phyloP scores from a whole-genome alignment of 2,888 invertebrate genomes.

The Thalpophila matura region DNA sequence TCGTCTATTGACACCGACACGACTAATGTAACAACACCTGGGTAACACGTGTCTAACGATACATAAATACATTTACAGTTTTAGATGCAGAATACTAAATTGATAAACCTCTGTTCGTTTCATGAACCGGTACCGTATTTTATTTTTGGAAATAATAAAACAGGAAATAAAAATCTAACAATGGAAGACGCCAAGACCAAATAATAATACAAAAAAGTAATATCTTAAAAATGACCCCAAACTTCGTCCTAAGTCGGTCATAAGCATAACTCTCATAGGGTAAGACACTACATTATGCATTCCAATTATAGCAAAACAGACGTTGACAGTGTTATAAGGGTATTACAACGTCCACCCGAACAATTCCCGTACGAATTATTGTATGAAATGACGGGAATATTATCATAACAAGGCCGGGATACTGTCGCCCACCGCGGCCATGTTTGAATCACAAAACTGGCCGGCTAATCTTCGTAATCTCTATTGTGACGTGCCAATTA shows the following conservation, averaged over 20 bases:
- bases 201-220: slow-evolving; percentile 11
- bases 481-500: slow-evolving; percentile 89
- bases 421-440: slow-evolving; percentile 82
- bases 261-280: slow-evolving; percentile 57
- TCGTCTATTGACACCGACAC: slow-evolving; percentile 70
- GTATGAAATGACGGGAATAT: slow-evolving; percentile 82
- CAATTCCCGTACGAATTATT: slow-evolving; percentile 76
- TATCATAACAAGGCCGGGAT: slow-evolving; percentile 86
- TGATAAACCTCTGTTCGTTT: neutral
- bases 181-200: neutral
- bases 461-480: slow-evolving; percentile 86
- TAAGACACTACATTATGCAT: slow-evolving; percentile 59
- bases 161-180: slow-evolving; percentile 1
- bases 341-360: slow-evolving; percentile 69
- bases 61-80: slow-evolving; percentile 49
- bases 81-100: slow-evolving; percentile 38
- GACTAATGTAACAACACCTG: slow-evolving; percentile 56
- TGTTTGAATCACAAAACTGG: slow-evolving; percentile 89
- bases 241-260: slow-evolving; percentile 29
- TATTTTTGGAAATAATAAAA: neutral
- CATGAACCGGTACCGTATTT: slow-evolving; percentile 11
- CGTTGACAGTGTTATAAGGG: slow-evolving; percentile 55
- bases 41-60: slow-evolving; percentile 53
- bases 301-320: slow-evolving; percentile 64
- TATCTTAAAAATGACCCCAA: slow-evolving; percentile 33